A percentile compares a stretch with the other conserved stretches of the same genome.
phyloP scores from a whole-genome alignment of 1,140 invertebrate genomes.

The Ostrea edulis region DNA sequence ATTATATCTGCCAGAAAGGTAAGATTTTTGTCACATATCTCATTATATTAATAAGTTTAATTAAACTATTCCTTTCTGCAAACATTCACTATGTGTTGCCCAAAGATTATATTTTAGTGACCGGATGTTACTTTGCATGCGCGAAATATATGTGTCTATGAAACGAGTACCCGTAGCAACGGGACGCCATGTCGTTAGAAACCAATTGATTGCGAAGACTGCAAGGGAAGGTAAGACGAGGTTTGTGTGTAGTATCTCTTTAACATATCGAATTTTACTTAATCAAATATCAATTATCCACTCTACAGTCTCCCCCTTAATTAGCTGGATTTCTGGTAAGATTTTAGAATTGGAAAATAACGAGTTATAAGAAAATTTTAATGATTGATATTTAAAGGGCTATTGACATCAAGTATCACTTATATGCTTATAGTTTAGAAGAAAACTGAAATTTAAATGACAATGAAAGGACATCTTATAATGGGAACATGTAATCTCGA shows the following conservation, averaged over 20 bases:
- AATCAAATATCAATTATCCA: conserved; percentile 7
- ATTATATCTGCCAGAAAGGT: background rate
- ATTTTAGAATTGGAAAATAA: background rate
- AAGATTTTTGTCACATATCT: background rate
- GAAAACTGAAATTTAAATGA: conserved; percentile 38
- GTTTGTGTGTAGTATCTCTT: conserved; percentile 12
- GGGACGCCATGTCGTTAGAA: conserved; percentile 61
- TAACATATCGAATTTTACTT: conserved; percentile 21
- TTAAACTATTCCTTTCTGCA: background rate
- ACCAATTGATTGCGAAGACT: conserved; percentile 50
- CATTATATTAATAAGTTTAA: no score
- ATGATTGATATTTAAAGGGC: conserved; percentile 32
- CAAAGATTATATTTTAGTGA: background rate
- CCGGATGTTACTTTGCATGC: conserved; percentile 47
- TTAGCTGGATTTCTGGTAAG: background rate
- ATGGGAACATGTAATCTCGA: background rate
- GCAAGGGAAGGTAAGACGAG: conserved; percentile 37
- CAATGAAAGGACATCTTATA: background rate
- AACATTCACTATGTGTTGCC: background rate
- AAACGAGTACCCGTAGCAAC: conserved; percentile 55
- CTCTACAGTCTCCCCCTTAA: background rate
- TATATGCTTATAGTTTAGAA: background rate
- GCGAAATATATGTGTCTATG: conserved; percentile 56
- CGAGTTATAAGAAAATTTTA: background rate
- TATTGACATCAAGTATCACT: conserved; percentile 27